Conservation (phyloP, 2,113 vertebrate species). For the Turdus rufiventris region DNA sequence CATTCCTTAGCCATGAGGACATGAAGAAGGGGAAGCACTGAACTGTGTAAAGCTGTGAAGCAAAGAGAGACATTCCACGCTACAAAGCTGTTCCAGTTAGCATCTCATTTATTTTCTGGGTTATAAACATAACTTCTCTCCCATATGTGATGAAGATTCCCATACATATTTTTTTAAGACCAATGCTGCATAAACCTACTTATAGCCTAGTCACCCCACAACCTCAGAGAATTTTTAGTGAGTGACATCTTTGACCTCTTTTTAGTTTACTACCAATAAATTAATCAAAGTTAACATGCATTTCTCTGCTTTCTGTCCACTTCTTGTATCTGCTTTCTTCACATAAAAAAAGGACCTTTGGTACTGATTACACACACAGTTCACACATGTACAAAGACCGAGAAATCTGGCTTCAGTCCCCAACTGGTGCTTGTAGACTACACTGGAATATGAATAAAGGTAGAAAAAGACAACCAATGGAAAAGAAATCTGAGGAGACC, state of each 20-base stretch:
- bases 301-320: not conserved
- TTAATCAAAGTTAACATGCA: not conserved
- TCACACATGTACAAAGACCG: not conserved
- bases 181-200: not conserved
- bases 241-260: not conserved
- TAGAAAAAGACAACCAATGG: not conserved
- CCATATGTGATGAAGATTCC: not conserved
- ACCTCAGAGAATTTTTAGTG: not conserved
- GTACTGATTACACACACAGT: not conserved
- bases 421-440: not conserved
- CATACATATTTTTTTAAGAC: not conserved
- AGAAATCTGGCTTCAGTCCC: not conserved
- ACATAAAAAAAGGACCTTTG: not conserved
- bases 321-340: not conserved
- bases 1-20: slow-evolving; percentile 36
- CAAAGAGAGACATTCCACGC: not conserved
- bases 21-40: slow-evolving; percentile 31
- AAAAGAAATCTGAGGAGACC: not conserved
- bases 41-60: slow-evolving; percentile 19
- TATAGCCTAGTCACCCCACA: not conserved
- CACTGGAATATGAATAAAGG: not conserved
- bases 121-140: slow-evolving; percentile 25
- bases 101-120: slow-evolving; percentile 37
- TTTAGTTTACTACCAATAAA: not conserved
- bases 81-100: slow-evolving; percentile 1